Evolutionary conservation across 2,797 vertebrate genomes (phyloP).

Genomic region (Neosalanx taihuensis): DNA sequence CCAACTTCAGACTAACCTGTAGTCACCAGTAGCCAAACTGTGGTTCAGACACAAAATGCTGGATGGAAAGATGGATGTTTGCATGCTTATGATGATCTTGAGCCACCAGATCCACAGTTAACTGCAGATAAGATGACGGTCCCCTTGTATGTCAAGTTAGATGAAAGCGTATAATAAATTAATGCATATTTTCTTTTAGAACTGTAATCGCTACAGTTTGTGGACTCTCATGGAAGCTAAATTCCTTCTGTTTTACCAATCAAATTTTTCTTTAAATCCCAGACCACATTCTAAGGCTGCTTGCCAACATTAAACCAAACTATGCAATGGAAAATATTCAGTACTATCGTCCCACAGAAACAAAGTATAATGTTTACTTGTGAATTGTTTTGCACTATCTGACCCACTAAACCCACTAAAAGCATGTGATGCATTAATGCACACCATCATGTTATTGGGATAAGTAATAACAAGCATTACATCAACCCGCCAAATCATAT

Average conservation of each 20-base stretch:
- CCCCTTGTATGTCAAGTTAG: too few relatives aligned
- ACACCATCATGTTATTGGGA: neutral
- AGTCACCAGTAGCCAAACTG: too few relatives aligned
- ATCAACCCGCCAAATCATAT: neutral
- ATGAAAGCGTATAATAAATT: too few relatives aligned
- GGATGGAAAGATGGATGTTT: too few relatives aligned
- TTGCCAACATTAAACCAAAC: constrained; percentile 46
- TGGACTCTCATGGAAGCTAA: constrained; percentile 43
- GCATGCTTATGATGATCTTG: too few relatives aligned
- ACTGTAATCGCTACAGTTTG: constrained; percentile 16
- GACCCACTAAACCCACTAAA: neutral
- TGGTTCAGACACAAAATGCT: too few relatives aligned
- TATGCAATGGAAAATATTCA: constrained; percentile 56
- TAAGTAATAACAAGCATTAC: neutral
- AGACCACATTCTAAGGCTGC: constrained; percentile 61
- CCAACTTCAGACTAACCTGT: too few relatives aligned
- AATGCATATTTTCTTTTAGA: constrained; percentile 73
- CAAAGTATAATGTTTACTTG: neutral
- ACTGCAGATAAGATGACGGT: too few relatives aligned
- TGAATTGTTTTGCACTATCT: neutral
- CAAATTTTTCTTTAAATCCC: constrained; percentile 42
- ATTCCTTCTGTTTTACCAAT: constrained; percentile 63
- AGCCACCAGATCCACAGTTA: too few relatives aligned
- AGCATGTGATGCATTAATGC: neutral
- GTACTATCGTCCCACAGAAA: neutral